These are phyloP conservation scores for Herpetotheres cachinnans DNA, from an alignment of 2,113 vertebrate species.

Conservation along the genomic window DNA sequence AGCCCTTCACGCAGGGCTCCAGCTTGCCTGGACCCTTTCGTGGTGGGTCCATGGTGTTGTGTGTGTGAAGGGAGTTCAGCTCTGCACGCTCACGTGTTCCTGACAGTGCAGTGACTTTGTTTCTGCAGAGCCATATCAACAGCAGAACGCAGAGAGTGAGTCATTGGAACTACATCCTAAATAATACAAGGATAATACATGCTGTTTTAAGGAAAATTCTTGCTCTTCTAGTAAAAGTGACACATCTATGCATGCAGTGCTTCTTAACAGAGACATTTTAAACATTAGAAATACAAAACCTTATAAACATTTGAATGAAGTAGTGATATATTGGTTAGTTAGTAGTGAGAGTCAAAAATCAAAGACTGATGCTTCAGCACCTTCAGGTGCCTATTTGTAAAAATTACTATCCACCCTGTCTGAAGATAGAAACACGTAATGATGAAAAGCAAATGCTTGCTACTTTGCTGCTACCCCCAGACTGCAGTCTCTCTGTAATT, in stretches of 20 bases:
- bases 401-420: neutral
- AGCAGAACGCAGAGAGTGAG: neutral
- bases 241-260: neutral
- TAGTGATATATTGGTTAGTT: neutral
- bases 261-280: neutral
- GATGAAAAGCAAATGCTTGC: neutral
- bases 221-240: neutral
- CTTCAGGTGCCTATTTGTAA: neutral
- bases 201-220: neutral
- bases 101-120: neutral
- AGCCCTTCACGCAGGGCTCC: neutral
- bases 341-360: neutral
- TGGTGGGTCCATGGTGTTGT: no score
- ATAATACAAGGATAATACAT: neutral
- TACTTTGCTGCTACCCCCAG: neutral
- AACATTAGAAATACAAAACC: neutral
- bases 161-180: neutral
- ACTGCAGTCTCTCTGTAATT: neutral
- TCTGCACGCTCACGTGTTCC: accelerated
- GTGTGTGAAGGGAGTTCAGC: neutral
- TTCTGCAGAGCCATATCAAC: neutral
- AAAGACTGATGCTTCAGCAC: neutral
- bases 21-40: neutral
- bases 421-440: neutral
- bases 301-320: neutral